Conservation (phyloP, 2,113 vertebrate species). For the Mus spicilegus region DNA sequence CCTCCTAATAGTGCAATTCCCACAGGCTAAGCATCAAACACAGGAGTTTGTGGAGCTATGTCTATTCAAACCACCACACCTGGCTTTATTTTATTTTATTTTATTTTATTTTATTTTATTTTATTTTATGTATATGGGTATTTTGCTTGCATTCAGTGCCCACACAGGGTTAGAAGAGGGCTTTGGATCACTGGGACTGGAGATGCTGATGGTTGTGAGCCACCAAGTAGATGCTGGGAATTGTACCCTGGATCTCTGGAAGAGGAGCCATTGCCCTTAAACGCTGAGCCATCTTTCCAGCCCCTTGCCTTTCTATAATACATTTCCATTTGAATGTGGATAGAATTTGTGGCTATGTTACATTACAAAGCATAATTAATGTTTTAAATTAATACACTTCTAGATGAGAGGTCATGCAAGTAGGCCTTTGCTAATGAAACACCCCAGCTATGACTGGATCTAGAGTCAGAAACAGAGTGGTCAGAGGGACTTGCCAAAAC, state of each 20-base stretch:
- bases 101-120: not conserved
- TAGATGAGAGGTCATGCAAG: not conserved
- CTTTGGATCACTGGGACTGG: not conserved
- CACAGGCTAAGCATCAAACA: no score
- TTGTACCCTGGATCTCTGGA: not conserved
- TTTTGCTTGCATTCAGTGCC: not conserved
- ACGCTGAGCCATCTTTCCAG: not conserved
- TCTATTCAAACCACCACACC: not conserved
- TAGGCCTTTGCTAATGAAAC: not conserved
- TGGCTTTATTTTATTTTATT: not conserved
- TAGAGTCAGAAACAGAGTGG: slow-evolving; percentile 29
- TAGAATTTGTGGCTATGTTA: not conserved
- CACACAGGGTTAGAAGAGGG: not conserved
- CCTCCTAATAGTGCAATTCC: no score
- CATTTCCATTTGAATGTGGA: not conserved
- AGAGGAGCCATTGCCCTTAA: not conserved
- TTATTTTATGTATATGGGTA: not conserved
- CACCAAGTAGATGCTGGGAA: not conserved
- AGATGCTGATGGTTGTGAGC: not conserved
- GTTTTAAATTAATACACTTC: slow-evolving; percentile 9
- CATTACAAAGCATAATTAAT: not conserved
- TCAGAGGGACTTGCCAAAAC: not conserved
- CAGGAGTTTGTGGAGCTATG: no score
- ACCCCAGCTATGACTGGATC: not conserved
- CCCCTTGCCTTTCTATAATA: not conserved